phyloP scores from a whole-genome alignment of 2,888 invertebrate genomes.

The Itoplectis maculator region DNA sequence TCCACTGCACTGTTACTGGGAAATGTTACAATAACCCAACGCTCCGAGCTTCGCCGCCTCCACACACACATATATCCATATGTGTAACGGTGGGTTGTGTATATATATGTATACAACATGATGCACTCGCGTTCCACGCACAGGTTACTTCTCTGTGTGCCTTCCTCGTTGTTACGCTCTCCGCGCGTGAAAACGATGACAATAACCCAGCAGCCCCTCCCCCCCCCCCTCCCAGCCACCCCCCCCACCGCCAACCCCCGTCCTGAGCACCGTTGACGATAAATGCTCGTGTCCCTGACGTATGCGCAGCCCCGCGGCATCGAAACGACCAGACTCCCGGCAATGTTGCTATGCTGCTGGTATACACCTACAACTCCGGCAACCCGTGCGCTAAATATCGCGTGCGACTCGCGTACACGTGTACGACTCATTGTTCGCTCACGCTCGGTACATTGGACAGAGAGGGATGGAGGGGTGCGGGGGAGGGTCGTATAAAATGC shows the following conservation, averaged over 20 bases:
- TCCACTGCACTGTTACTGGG: slow-evolving; percentile 24
- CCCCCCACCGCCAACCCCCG: too few relatives aligned
- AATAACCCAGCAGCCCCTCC: slow-evolving; percentile 45
- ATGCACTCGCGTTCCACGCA: not conserved
- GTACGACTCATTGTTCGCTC: slow-evolving; percentile 4
- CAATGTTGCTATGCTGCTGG: not conserved
- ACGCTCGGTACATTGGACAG: not conserved
- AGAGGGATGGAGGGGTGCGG: not conserved
- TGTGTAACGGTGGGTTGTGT: too few relatives aligned
- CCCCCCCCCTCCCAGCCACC: not conserved
- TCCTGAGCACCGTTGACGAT: slow-evolving; percentile 47
- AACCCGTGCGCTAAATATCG: not conserved
- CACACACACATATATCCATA: too few relatives aligned
- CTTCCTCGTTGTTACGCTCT: slow-evolving; percentile 49
- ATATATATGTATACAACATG: not conserved
- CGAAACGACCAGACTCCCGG: slow-evolving; percentile 11
- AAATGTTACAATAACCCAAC: slow-evolving; percentile 61
- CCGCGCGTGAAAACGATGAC: slow-evolving; percentile 61
- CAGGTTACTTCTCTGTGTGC: slow-evolving; percentile 2
- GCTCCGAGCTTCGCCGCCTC: slow-evolving; percentile 15
- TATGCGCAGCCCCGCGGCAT: slow-evolving; percentile 36
- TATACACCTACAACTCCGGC: not conserved
- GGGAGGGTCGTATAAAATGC: slow-evolving; percentile 28
- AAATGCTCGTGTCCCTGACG: slow-evolving; percentile 62
- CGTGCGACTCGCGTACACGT: not conserved